Evolutionary conservation across 2,113 vertebrate genomes (phyloP), one percentile per base, ranked within the genome.

Genomic region (Pluvianellus socialis): DNA sequence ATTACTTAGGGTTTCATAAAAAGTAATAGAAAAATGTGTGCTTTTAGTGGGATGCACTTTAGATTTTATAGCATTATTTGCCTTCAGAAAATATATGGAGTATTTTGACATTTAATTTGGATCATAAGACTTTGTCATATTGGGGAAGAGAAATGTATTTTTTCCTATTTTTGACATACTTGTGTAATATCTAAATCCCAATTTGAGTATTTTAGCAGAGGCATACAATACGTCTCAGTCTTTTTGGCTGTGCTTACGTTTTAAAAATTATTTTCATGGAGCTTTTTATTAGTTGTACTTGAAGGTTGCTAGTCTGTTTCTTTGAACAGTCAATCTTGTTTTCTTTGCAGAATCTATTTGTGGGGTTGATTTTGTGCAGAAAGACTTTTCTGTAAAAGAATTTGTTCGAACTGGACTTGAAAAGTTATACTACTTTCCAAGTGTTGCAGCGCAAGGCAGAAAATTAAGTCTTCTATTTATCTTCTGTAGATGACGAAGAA

Each of bases 401-500:
- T 62, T 82, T 85, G 9, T 63, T 90, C 52, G 52, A 90, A 63
- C 77, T 63, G 44, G 53, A 30, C 53, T 73, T 88, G 35, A 23
- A 61, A 83, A 65, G 45, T 76, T 76, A 61, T 2, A 3, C 11
- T 55, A 42, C 42, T 66, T 66, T 33, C 42, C 28, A 45, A 16
- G 19, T 66, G 0, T 73, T 91, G 65, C 79, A 77, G 63, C 4
- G 5, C 42, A 92, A 68, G 49, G 33, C 63, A 67, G 76, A 38
- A 16, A 90, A 72, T 32, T 40, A 56, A 67, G n/a, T 94, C 35
- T 53, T 76, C 20, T 58, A 16, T 35, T 96, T 77, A 5, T 77
- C 44, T 86, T 83, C 19, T 63, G 88, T 95, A 99, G 99, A 99
- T 99, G 99, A 99, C 99, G 5, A 99, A 99, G 98, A 99, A 99